Percentiles rank a stretch among this genome's conserved stretches.
These are phyloP conservation scores for Parnassius glacialis DNA, from an alignment of 2,888 invertebrate genomes.

Conservation along the genomic window DNA sequence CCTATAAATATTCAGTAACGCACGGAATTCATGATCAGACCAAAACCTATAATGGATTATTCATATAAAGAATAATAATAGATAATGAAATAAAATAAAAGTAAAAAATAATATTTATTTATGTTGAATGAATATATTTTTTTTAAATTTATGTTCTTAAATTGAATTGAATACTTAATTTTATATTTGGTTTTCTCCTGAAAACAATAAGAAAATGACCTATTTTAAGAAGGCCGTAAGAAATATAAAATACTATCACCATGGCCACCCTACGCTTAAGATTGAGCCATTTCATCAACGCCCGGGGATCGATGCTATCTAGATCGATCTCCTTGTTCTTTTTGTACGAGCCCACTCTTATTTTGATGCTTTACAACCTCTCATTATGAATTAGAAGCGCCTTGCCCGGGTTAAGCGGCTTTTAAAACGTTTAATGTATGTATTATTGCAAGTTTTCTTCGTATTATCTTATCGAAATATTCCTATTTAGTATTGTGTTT, in stretches of 20 bases:
- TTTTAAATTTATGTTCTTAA: too few relatives aligned
- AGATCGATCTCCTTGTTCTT: constrained; percentile 43
- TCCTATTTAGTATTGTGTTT: not conserved
- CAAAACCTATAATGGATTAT: too few relatives aligned
- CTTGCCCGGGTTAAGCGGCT: constrained; percentile 41
- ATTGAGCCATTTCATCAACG: constrained; percentile 70
- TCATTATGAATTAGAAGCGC: constrained; percentile 71
- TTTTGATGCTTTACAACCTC: constrained; percentile 56
- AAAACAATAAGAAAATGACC: too few relatives aligned
- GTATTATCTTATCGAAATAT: constrained; percentile 7
- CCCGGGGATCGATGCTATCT: constrained; percentile 62
- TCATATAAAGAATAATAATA: too few relatives aligned
- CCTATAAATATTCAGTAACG: too few relatives aligned
- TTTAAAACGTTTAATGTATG: constrained; percentile 35
- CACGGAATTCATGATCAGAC: too few relatives aligned
- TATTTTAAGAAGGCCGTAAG: not conserved
- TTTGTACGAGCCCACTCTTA: constrained; percentile 45
- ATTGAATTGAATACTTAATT: too few relatives aligned
- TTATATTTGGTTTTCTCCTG: too few relatives aligned
- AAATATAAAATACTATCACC: constrained; percentile 1
- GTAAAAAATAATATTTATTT: too few relatives aligned
- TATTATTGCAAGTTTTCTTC: constrained; percentile 22
- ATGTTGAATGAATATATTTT: too few relatives aligned
- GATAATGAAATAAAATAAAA: too few relatives aligned
- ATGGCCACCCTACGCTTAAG: constrained; percentile 40